Conservation (phyloP, 2,888 invertebrate genomes). For the Athrips mouffetella region DNA sequence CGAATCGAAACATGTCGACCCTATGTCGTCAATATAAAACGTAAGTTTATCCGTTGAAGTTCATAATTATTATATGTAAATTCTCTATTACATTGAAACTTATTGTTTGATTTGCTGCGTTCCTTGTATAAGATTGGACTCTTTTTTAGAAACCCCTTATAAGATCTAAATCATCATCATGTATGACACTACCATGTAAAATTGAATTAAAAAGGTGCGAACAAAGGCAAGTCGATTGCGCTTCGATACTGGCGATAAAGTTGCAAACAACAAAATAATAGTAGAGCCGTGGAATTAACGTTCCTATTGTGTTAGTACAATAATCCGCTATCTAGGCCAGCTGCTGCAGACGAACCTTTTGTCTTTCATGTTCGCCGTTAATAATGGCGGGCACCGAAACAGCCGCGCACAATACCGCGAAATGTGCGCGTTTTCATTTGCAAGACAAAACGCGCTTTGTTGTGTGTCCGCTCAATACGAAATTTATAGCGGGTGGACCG, state of each 20-base stretch:
- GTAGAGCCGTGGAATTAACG: slow-evolving; percentile 76
- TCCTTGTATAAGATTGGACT: too few species aligned
- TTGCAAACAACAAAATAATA: slow-evolving; percentile 76
- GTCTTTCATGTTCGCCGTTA: slow-evolving; percentile 79
- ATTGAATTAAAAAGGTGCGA: not conserved
- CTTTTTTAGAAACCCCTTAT: too few species aligned
- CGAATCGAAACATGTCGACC: too few species aligned
- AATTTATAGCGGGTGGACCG: slow-evolving; percentile 76
- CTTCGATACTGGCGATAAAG: slow-evolving; percentile 74
- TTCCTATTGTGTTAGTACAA: slow-evolving; percentile 78
- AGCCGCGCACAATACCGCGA: slow-evolving; percentile 78
- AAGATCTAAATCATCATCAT: too few species aligned
- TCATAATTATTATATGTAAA: too few species aligned
- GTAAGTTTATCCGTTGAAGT: too few species aligned
- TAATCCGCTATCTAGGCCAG: slow-evolving; percentile 79
- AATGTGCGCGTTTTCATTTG: slow-evolving; percentile 79
- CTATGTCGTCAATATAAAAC: too few species aligned
- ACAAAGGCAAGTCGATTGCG: slow-evolving; percentile 41
- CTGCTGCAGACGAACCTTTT: slow-evolving; percentile 78
- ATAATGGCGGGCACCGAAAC: slow-evolving; percentile 78
- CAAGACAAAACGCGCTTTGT: slow-evolving; percentile 79
- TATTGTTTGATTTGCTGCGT: too few species aligned
- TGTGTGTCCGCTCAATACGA: slow-evolving; percentile 77
- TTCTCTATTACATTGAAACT: too few species aligned
- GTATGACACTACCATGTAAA: not conserved